Evolutionary conservation across 2,113 vertebrate species (phyloP), one percentile per base, ranked within the genome.

Genomic region (Ellobius talpinus): DNA sequence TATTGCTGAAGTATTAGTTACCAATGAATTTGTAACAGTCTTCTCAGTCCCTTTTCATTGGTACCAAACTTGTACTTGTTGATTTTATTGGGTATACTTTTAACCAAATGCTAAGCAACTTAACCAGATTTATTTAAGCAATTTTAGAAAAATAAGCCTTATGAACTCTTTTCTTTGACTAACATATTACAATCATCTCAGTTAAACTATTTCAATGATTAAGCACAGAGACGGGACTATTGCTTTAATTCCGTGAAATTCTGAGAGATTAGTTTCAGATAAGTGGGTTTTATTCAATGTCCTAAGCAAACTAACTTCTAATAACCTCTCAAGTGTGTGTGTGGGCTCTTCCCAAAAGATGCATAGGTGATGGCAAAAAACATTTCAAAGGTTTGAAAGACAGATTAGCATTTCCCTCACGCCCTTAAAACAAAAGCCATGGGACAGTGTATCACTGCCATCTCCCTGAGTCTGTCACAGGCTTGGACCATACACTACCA

Each of bases 71-170:
- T 90, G 6, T 19, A 31, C 3, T n/a, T 65, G 33, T 17, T 55
- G 24, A 92, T 93, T 79, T 79, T 84, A 76, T 70, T 89, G 47
- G 31, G 70, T 24, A 73, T 33, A 2, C 47, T 96, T 95, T 94
- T 70, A 72, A 93, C 7, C 61, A 77, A n/a, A 0, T 73, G 4
- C 65, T 97, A 90, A 36, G 33, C 39, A 82, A 50, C 86, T 84
- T 86, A 63, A 94, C 13, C 33, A 87, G 39, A 87, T 87, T 85
- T 87, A 87, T 87, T 85, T 87, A 91, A 6, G 26, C 79, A 89
- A 36, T 72, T 89, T 96, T 93, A 92, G 13, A 36, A 97, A 47
- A 92, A 94, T 89, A 94, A 50, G n/a, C 5, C 86, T 95, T 77
- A 47, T 76, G 70, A 87, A 93, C 63, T 61, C 2, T 2, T 14